Percentiles rank a stretch among this genome's conserved stretches.
Conservation (phyloP, 1,140 invertebrate genomes). For the Aphelenchoides besseyi region DNA sequence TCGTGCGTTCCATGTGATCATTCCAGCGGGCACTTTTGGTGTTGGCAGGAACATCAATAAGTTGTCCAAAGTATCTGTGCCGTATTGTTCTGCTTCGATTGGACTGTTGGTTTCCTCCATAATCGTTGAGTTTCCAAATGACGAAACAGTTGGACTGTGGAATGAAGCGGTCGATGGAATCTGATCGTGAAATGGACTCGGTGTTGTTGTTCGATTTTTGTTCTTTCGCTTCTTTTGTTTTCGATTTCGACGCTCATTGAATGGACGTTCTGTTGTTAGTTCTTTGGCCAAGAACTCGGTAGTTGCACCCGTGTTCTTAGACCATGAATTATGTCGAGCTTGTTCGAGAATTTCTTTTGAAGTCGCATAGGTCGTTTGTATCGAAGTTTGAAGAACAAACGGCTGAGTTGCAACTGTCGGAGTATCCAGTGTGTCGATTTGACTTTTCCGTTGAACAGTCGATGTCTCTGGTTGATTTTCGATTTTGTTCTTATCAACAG, state of each 20-base stretch:
- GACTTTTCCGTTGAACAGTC: no score
- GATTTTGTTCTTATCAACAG: no score
- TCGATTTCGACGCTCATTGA: neutral
- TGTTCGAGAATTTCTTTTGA: no score
- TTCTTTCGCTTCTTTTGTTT: slow-evolving; percentile 18
- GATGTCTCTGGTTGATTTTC: no score
- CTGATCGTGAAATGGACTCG: slow-evolving; percentile 9
- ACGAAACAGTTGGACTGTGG: neutral
- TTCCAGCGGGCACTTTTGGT: slow-evolving; percentile 35
- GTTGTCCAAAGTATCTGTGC: slow-evolving; percentile 26
- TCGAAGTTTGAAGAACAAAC: neutral
- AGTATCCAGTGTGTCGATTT: neutral
- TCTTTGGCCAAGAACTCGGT: slow-evolving; percentile 23
- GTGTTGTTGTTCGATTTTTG: neutral
- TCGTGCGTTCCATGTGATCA: slow-evolving; percentile 28
- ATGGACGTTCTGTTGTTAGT: neutral
- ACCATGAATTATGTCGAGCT: neutral
- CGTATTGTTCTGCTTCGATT: slow-evolving; percentile 14
- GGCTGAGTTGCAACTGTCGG: neutral
- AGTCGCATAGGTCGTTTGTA: neutral
- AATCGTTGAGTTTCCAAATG: neutral
- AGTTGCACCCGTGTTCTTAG: slow-evolving; percentile 4
- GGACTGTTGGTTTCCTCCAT: slow-evolving; percentile 7
- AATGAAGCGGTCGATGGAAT: neutral
- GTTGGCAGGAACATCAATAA: slow-evolving; percentile 27